Conservation (phyloP, 2,113 vertebrate species). For the Oreotrochilus melanogaster region DNA sequence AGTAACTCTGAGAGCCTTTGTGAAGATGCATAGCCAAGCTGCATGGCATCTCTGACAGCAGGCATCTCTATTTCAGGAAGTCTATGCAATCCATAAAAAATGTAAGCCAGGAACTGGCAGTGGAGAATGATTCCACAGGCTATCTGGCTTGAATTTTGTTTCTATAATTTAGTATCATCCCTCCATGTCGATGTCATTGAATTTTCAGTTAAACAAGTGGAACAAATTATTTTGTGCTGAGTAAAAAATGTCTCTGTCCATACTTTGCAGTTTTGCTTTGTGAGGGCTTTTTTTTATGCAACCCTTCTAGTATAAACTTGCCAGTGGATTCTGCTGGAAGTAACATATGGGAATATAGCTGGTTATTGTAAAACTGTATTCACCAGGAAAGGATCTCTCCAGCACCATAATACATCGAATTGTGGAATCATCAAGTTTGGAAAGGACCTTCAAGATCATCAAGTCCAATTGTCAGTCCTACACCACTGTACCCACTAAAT, state of each 20-base stretch:
- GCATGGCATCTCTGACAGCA: neutral
- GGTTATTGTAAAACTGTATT: neutral
- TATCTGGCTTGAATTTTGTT: neutral
- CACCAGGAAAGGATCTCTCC: neutral
- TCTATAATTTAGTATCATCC: neutral
- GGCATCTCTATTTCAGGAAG: neutral
- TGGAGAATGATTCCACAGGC: neutral
- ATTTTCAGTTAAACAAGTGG: neutral
- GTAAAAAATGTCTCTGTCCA: neutral
- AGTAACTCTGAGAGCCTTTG: neutral
- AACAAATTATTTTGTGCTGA: neutral
- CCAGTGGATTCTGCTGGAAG: neutral
- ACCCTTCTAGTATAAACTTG: neutral
- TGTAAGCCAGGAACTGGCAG: neutral
- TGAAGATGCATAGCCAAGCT: neutral
- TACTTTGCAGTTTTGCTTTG: neutral
- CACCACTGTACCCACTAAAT: no score
- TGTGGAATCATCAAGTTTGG: no score
- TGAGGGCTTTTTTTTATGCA: neutral
- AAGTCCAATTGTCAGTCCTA: no score
- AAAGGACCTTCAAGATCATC: no score
- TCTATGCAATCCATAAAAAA: neutral
- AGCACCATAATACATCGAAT: neutral
- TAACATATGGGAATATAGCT: neutral
- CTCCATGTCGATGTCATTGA: neutral